These are phyloP conservation scores for Polypedilum pembai DNA, from an alignment of 1,140 invertebrate species.

Conservation along the genomic window DNA sequence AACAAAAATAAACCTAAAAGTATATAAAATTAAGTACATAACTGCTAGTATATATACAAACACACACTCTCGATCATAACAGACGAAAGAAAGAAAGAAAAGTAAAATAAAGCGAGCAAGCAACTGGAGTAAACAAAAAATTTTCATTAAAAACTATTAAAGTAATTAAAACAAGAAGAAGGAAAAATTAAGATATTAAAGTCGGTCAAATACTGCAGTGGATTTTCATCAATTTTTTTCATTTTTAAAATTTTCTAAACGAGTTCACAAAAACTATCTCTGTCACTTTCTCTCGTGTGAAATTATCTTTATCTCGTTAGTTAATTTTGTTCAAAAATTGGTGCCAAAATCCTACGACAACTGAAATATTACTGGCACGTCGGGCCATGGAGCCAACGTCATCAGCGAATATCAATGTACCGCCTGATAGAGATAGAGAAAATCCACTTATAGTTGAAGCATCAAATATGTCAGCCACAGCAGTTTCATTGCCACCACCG, in stretches of 20 bases:
- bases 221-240: too few species aligned
- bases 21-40: not conserved
- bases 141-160: not conserved
- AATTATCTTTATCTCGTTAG: too few species aligned
- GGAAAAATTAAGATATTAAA: constrained; percentile 4
- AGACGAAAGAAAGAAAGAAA: not conserved
- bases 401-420: not conserved
- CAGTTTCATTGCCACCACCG: constrained; percentile 25
- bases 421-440: not conserved
- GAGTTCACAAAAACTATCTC: not conserved
- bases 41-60: too few species aligned
- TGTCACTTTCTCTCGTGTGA: not conserved
- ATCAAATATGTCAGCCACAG: constrained; percentile 6
- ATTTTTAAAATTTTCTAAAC: not conserved
- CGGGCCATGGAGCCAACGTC: constrained; percentile 22
- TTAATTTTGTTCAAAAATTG: not conserved
- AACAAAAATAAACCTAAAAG: not conserved
- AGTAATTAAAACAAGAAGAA: not conserved
- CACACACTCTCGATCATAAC: not conserved
- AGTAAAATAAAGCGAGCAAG: not conserved
- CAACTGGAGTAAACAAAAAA: constrained; percentile 8
- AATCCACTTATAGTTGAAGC: not conserved
- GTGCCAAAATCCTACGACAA: constrained; percentile 17
- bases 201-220: not conserved
- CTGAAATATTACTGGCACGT: not conserved